Percentiles rank a stretch among this genome's conserved stretches.
Conservation (phyloP, 2,888 invertebrate genomes). For the Melieria picta region DNA sequence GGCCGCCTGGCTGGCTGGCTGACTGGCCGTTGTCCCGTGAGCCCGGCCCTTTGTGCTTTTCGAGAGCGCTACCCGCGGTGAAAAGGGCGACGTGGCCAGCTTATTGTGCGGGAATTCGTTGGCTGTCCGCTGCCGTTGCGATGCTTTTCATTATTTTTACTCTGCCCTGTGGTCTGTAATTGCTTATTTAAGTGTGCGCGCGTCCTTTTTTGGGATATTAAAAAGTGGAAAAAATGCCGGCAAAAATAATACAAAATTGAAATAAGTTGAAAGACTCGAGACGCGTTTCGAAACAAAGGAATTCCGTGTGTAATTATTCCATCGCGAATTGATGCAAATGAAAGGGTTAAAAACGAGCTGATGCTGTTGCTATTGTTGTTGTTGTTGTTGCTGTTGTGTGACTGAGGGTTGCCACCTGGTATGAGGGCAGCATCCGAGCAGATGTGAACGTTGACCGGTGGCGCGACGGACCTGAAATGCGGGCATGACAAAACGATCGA, state of each 20-base stretch:
- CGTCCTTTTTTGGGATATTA: constrained; percentile 44
- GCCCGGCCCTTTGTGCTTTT: constrained; percentile 1
- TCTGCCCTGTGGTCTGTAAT: constrained; percentile 45
- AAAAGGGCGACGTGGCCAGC: constrained; percentile 7
- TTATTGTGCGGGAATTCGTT: constrained; percentile 31
- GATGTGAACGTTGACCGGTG: constrained; percentile 33
- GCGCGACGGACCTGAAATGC: constrained; percentile 1
- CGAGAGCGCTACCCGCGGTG: not conserved
- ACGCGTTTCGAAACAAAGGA: constrained; percentile 49
- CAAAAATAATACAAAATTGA: constrained; percentile 26
- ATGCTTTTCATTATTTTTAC: constrained; percentile 12
- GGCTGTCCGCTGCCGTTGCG: not conserved
- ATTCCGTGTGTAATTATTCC: constrained; percentile 58
- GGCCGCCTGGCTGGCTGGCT: not conserved
- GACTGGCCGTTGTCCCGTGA: constrained; percentile 15
- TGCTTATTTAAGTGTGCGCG: constrained; percentile 48
- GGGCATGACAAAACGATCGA: too few species aligned
- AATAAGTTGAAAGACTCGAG: constrained; percentile 17
- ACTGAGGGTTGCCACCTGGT: too few species aligned
- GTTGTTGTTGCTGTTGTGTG: constrained; percentile 9
- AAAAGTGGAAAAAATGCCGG: constrained; percentile 23
- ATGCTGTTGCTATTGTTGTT: constrained; percentile 6
- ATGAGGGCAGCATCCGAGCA: constrained; percentile 14
- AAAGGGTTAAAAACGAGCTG: constrained; percentile 42
- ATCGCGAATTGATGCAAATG: constrained; percentile 34